These are phyloP conservation scores for Desmophyllum pertusum DNA, from an alignment of 92 coral and sea anemone genomes.

Conservation along the genomic window DNA sequence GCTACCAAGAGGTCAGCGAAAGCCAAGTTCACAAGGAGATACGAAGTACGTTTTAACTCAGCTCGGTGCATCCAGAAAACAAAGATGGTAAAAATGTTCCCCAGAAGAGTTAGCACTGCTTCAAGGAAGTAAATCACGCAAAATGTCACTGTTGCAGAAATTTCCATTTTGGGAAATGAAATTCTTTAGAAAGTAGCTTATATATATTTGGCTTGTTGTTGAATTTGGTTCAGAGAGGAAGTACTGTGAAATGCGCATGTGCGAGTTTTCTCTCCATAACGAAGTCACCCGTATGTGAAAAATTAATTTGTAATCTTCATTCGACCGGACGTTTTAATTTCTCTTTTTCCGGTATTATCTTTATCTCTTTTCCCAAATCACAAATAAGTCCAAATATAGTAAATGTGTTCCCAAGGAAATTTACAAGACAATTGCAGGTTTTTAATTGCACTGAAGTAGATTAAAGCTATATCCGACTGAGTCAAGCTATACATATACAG, in stretches of 20 bases:
- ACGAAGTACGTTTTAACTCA: background rate
- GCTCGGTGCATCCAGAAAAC: slow-evolving; percentile 1
- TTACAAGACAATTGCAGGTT: too few species aligned
- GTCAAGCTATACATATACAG: too few species aligned
- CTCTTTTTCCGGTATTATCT: too few species aligned
- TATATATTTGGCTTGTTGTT: background rate
- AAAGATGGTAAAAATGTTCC: slow-evolving; percentile 15
- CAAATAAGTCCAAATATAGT: too few species aligned
- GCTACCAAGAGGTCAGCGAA: background rate
- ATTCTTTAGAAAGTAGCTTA: background rate
- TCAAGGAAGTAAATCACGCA: background rate
- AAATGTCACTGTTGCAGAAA: background rate
- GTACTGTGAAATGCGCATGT: background rate
- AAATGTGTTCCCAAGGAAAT: too few species aligned
- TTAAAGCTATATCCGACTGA: too few species aligned
- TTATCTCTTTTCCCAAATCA: too few species aligned
- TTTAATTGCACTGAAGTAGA: too few species aligned
- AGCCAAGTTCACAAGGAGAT: background rate
- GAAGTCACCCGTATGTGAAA: too few species aligned
- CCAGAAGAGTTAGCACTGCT: background rate
- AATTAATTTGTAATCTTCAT: too few species aligned
- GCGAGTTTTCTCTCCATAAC: too few species aligned
- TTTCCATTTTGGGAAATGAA: background rate
- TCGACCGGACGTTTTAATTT: too few species aligned
- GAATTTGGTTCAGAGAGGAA: background rate